Evolutionary conservation across 2,888 invertebrate genomes (phyloP), one percentile per base, ranked within the genome.

Genomic region (Sycophila texana): DNA sequence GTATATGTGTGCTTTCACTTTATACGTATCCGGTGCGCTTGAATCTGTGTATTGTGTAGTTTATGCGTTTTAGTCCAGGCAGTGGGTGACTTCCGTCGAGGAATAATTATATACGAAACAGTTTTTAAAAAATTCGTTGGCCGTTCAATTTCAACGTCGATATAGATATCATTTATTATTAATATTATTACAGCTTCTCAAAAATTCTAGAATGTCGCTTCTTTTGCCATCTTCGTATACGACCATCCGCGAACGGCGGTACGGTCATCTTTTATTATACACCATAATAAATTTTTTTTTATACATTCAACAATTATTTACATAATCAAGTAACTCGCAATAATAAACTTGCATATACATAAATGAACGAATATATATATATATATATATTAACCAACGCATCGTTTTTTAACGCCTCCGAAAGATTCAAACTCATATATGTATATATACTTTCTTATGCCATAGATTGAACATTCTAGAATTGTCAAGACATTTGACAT

Each of bases 231-330:
- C 3, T 26, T 26, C 26, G 26, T 26, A 26, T 3, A 26, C 26
- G 26, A 26, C 26, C 26, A 26, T 26, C 26, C 26, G 26, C 26
- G n/a, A n/a, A n/a, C n/a, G 26, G 26, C 26, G 3, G 3, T 26
- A 26, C 26, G 26, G 26, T 39, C 4, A 39, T 39, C 39, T 7
- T 4, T 7, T 39, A 39, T 7, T 39, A 39, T 39, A 39, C 39
- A 39, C 39, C 1, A 10, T 39, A 39, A 39, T 39, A 39, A 39
- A 39, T 10, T 39, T 39, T 26, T 26, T 39, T 39, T 39, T 30
- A 39, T 57, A 57, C 39, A 68, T 57, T 70, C 68, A 22, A 67
- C 7, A 20, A 30, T 47, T 71, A 71, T 71, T 60, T 71, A 72
- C 22, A 71, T 13, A 20, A 58, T 26, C 26, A 39, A 39, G 7